Percentiles rank a stretch among this genome's conserved stretches.
Conservation (phyloP, 2,113 vertebrate species). For the Urocolius indicus region DNA sequence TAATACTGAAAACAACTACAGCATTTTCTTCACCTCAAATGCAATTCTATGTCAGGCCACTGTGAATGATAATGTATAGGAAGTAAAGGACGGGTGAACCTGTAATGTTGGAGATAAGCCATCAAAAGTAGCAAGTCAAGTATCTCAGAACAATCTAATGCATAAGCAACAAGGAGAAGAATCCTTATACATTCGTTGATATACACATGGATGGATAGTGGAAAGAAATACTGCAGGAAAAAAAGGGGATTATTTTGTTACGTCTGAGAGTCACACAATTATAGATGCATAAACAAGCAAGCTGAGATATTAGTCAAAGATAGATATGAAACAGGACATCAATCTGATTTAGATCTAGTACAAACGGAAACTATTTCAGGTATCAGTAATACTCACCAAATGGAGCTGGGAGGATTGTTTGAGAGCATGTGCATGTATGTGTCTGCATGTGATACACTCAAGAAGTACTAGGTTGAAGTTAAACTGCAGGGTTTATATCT, state of each 20-base stretch:
- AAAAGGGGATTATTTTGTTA: neutral
- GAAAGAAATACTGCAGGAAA: neutral
- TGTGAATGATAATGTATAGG: neutral
- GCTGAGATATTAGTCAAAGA: neutral
- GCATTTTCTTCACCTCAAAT: neutral
- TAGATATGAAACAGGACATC: accelerated
- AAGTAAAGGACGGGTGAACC: neutral
- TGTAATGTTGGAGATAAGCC: neutral
- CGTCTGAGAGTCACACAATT: neutral
- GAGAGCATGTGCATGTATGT: accelerated
- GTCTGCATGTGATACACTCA: neutral
- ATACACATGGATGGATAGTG: neutral
- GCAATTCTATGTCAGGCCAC: neutral
- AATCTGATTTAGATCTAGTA: neutral
- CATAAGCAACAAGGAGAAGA: neutral
- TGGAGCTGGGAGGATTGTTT: neutral
- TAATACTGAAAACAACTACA: neutral
- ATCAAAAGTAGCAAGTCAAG: neutral
- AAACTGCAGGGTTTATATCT: neutral
- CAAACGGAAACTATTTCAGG: neutral
- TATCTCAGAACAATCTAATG: neutral
- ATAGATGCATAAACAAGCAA: neutral
- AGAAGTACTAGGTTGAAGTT: neutral
- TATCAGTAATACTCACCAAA: neutral
- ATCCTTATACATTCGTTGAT: neutral